phyloP scores from a whole-genome alignment of 1,140 invertebrate genomes.

The Euura saliciscinereae region DNA sequence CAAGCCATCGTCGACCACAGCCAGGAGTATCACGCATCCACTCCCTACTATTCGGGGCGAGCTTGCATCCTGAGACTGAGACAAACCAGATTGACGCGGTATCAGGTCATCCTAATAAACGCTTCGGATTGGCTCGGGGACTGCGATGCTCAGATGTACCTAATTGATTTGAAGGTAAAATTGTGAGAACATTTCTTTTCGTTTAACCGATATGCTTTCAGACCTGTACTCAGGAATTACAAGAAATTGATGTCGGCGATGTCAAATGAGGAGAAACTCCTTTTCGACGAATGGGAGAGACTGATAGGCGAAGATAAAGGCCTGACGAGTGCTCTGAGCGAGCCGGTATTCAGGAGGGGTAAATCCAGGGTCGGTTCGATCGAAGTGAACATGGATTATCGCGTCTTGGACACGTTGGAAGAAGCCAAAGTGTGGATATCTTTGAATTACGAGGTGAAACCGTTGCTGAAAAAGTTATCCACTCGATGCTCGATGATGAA shows the following conservation, averaged over 20 bases:
- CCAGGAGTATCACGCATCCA: slow-evolving; percentile 63
- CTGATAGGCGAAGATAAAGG: slow-evolving; percentile 7
- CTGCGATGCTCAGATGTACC: slow-evolving; percentile 33
- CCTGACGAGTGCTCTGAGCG: slow-evolving; percentile 10
- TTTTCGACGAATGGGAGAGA: slow-evolving; percentile 12
- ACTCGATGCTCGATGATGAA: slow-evolving; percentile 21
- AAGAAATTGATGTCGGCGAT: slow-evolving; percentile 30
- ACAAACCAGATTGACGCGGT: slow-evolving; percentile 66
- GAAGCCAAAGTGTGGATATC: slow-evolving; percentile 27
- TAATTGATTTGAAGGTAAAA: background rate
- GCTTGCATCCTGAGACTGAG: slow-evolving; percentile 66
- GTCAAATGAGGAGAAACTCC: slow-evolving; percentile 24
- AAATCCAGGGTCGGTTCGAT: slow-evolving; percentile 14
- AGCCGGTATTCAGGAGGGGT: slow-evolving; percentile 14
- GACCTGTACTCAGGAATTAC: slow-evolving; percentile 31
- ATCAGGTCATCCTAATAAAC: slow-evolving; percentile 39
- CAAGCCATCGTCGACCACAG: slow-evolving; percentile 68
- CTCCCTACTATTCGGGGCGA: slow-evolving; percentile 70
- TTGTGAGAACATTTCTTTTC: no score
- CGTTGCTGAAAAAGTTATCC: slow-evolving; percentile 15
- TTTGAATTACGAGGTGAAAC: slow-evolving; percentile 25
- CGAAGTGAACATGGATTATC: slow-evolving; percentile 21
- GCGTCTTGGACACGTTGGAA: slow-evolving; percentile 19
- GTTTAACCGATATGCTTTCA: slow-evolving; percentile 20
- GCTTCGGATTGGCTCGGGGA: slow-evolving; percentile 47